Percentiles rank a stretch among this genome's conserved stretches.
Evolutionary conservation across 2,113 vertebrate species (phyloP).

Genomic region (Brachypodius melanocephalos): DNA sequence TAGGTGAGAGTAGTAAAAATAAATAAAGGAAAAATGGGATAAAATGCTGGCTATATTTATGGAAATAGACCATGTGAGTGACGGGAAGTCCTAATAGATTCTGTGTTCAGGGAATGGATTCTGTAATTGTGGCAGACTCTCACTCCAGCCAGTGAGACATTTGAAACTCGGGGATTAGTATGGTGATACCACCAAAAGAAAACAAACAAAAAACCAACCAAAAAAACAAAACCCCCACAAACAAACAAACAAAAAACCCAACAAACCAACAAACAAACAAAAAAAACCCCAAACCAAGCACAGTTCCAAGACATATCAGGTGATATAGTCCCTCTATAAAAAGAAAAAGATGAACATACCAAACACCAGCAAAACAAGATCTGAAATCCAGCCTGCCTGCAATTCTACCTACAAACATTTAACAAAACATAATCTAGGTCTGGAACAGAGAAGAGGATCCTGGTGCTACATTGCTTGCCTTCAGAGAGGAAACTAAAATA

Average conservation of each 20-base stretch:
- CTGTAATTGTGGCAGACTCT: neutral
- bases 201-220: no score
- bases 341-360: neutral
- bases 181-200: neutral
- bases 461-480: neutral
- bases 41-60: neutral
- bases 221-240: no score
- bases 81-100: neutral
- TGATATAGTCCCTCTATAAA: neutral
- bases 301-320: neutral
- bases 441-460: neutral
- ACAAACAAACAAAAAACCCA: no score
- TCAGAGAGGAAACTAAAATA: neutral
- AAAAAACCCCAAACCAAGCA: rapidly evolving
- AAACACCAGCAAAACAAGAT: neutral
- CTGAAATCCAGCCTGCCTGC: neutral
- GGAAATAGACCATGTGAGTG: neutral
- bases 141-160: neutral
- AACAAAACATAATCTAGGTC: neutral
- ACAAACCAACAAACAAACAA: no score
- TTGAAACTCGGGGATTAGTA: neutral
- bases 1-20: neutral
- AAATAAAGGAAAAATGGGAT: neutral
- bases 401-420: neutral
- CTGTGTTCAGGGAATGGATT: neutral